Percentiles rank a stretch among this genome's conserved stretches.
phyloP scores from a whole-genome alignment of 2,797 vertebrate genomes.

The Oophaga sylvatica region DNA sequence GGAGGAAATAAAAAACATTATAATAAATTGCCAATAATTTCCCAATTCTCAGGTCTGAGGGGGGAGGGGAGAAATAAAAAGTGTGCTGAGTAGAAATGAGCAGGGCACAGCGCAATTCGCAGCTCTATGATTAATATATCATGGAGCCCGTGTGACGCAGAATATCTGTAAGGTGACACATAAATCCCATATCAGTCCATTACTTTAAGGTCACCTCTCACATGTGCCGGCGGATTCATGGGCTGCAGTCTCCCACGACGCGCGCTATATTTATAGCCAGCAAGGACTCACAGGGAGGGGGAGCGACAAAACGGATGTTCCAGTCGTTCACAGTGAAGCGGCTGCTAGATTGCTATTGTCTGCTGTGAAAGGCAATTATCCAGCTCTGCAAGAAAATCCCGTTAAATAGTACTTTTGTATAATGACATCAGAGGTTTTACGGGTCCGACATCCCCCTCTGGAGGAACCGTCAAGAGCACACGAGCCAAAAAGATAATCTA shows the following conservation, averaged over 20 bases:
- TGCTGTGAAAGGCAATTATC: conserved; percentile 48
- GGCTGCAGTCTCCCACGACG: not conserved
- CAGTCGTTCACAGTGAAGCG: not conserved
- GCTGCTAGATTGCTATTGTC: conserved; percentile 43
- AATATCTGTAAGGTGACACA: not conserved
- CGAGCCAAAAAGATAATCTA: not conserved
- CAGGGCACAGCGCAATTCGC: not conserved
- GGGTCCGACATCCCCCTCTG: not conserved
- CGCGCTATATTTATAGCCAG: conserved; percentile 35
- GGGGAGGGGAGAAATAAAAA: not conserved
- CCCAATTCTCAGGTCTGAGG: not conserved
- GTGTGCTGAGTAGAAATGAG: not conserved
- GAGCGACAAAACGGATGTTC: conserved; percentile 28
- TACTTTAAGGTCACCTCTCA: conserved; percentile 23
- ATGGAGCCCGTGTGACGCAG: conserved; percentile 7
- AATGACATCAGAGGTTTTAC: conserved; percentile 17
- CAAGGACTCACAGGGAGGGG: not conserved
- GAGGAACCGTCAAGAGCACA: conserved; percentile 26
- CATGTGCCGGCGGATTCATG: not conserved
- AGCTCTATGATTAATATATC: not conserved
- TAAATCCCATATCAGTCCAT: conserved; percentile 20
- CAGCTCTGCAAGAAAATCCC: conserved; percentile 29
- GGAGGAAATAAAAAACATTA: not conserved
- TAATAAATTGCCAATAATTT: not conserved
- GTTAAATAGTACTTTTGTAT: conserved; percentile 25